Base-by-base conservation (phyloP, 30 jellyfish, hydroid and myxozoan species). In the Turritopsis dohrnii region DNA sequence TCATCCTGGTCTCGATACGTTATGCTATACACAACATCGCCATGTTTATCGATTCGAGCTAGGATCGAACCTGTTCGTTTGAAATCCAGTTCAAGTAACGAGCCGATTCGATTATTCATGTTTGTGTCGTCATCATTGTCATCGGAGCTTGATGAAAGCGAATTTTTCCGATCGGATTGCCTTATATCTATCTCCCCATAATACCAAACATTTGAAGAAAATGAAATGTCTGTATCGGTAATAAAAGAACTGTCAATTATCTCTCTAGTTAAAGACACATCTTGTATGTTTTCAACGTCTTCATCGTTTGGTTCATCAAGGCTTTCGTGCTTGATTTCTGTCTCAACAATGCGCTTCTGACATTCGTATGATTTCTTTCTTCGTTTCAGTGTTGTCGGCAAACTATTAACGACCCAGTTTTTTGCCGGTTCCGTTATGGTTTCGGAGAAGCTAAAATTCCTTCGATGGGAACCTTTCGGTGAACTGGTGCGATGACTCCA, bases 11-110 rank as follows among this genome's bases (percentile, higher is more conserved):
- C 4, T 16, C 41, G 72, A 29, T 82, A 82, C 19, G 89, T 82
- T 1, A 82, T 23, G 29, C 76, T 82, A 4, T 82, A 82, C 30
- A 72, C 89, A 9, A 82, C 89, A 71, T 72, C 72, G 16, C 89
- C 89, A 82, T 82, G 24, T 65, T 71, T 82, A 71, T 82, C 89
- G 21, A 82, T 28, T 18, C 89, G 74, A 71, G 54, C 89, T 8
- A 82, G 86, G 4, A 82, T 1, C 24, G 85, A 26, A 19, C 74
- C 89, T 41, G 80, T 22, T 25, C n/a, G 23, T 52, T 75, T 75
- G 8, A 26, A 22, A 7, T 26, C 77, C 9, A 3, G 77, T 69
- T 69, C 77, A 69, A 69, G 60, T 41, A 41, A 41, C 60, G 60
- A 41, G 13, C 60, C 60, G 13, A 41, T 41, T 5, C 13, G 77